phyloP scores from a whole-genome alignment of 2,113 vertebrate genomes.

The Semnornis frantzii region DNA sequence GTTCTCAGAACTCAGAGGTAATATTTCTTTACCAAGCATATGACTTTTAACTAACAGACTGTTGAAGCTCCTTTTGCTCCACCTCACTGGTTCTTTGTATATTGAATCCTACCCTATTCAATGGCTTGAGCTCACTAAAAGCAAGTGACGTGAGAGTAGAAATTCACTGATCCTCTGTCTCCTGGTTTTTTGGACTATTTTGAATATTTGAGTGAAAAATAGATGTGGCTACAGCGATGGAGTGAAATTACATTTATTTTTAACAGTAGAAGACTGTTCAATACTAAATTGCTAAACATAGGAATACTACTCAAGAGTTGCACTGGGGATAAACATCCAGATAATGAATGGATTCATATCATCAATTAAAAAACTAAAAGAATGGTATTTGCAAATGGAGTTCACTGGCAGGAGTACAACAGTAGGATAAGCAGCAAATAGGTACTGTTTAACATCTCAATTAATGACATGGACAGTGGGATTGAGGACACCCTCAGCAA shows the following conservation, averaged over 20 bases:
- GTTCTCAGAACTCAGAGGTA: not conserved
- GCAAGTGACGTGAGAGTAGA: fast-evolving
- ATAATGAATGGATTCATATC: not conserved
- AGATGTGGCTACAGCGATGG: not conserved
- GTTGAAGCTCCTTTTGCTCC: not conserved
- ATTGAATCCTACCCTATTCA: not conserved
- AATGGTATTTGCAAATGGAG: not conserved
- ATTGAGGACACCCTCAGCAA: no score
- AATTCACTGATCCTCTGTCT: not conserved
- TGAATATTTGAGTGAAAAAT: not conserved
- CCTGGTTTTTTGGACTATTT: not conserved
- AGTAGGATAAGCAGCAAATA: not conserved
- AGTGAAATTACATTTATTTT: not conserved
- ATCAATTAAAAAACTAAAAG: not conserved
- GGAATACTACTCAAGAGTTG: not conserved
- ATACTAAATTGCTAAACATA: not conserved
- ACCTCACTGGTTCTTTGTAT: not conserved
- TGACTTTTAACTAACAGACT: not conserved
- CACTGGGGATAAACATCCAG: not conserved
- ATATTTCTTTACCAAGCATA: not conserved
- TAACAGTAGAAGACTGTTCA: not conserved
- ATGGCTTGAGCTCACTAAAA: not conserved
- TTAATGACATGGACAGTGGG: no score
- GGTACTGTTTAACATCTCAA: no score
- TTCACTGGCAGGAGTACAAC: not conserved